Base-by-base conservation (phyloP, 2,113 vertebrate species). In the Pitta sordida region DNA sequence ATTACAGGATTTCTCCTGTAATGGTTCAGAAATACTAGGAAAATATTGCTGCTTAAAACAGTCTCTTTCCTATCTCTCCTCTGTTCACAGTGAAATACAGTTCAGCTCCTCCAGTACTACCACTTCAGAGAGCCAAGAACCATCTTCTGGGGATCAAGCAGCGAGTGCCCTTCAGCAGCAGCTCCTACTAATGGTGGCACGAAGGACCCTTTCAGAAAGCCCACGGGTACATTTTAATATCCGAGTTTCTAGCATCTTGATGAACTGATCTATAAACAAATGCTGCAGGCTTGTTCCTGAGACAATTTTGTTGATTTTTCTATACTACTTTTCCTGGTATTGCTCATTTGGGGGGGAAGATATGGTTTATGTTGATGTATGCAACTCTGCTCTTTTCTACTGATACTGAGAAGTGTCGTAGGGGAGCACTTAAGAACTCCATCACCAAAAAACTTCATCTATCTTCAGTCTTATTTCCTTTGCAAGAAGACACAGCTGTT, bases 91-190 rank as follows among this genome's bases (percentile, higher is more conserved):
- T 91, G 99, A 99, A 95, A 95, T 98, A 37, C 98, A 98, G 67
- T 98, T 98, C 74, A 99, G 98, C 26, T 99, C 99, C 27, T 99
- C 98, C 39, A 99, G 99, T 91, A 99, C 98, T 5, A 97, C 96
- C 16, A 97, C 97, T 70, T 98, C 97, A 13, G 99, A 98, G 95
- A 98, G 99, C 87, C 99, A 99, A 78, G 99, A 99, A 2, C 98
- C 97, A 0, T 96, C 98, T 77, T 98, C 94, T 0, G 98, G 98
- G 11, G 98, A 98, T 70, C 98, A 96, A 24, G 98, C 96, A 7
- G 98, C 73, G 85, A 99, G 97, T 20, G 99, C 96, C 8, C 98
- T 99, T 60, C 99, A 99, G 84, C 98, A 99, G 21, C 99, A 99
- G 92, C 98, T 99, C 78, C 97, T 99, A 60, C 97, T 99, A 27